Evolutionary conservation across 2,888 invertebrate species (phyloP).

Genomic region (Hofmannophila pseudospretella): DNA sequence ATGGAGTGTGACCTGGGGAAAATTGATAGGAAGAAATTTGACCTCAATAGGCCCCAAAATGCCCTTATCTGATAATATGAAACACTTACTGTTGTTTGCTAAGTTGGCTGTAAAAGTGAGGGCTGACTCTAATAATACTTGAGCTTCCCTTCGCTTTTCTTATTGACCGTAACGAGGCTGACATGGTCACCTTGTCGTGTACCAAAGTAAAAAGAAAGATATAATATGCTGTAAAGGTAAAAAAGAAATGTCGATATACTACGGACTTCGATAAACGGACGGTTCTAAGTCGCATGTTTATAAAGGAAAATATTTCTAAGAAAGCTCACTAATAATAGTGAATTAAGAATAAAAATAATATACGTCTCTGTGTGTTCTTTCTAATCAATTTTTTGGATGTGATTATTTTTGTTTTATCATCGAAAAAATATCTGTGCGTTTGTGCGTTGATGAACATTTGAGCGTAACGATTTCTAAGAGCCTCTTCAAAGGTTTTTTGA

Average conservation of each 20-base stretch:
- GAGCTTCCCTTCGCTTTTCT: too few species aligned
- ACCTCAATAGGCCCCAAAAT: too few species aligned
- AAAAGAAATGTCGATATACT: background rate
- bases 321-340: conserved; percentile 61
- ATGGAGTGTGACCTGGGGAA: too few species aligned
- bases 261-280: conserved; percentile 3
- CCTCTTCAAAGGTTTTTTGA: conserved; percentile 9
- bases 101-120: too few species aligned
- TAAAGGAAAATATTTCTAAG: conserved; percentile 47
- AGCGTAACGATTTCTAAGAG: conserved; percentile 15
- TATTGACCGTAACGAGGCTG: too few species aligned
- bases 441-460: conserved; percentile 11
- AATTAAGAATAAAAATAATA: conserved; percentile 38
- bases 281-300: background rate
- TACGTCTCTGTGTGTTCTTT: conserved; percentile 55
- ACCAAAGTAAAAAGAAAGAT: too few species aligned
- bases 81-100: too few species aligned
- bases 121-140: too few species aligned
- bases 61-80: too few species aligned
- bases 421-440: conserved; percentile 22
- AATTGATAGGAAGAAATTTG: too few species aligned
- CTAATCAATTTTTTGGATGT: conserved; percentile 37
- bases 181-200: too few species aligned
- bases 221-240: too few species aligned
- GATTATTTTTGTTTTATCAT: conserved; percentile 30